Conservation (phyloP, 2,113 vertebrate genomes). For the Addax nasomaculatus region DNA sequence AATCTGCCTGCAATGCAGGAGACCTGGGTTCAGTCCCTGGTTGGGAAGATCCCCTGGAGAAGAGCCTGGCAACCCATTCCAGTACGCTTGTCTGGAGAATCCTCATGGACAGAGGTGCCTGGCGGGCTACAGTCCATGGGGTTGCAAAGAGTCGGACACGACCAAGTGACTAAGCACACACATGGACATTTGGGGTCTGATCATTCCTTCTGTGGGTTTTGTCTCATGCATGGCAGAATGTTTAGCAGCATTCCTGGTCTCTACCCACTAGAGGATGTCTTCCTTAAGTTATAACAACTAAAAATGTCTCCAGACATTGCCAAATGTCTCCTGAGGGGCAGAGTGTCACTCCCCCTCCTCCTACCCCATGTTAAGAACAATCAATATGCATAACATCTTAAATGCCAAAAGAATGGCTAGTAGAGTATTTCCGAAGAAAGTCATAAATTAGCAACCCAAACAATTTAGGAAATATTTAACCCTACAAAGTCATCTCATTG, state of each 20-base stretch:
- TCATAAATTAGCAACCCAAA: background rate
- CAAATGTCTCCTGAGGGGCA: background rate
- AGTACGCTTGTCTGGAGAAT: background rate
- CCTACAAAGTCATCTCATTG: background rate
- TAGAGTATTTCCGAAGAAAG: background rate
- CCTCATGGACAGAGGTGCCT: background rate
- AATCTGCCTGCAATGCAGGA: background rate
- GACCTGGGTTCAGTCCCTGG: background rate
- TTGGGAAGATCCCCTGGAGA: background rate
- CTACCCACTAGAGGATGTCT: background rate
- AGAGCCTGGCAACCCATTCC: background rate
- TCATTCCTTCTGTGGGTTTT: background rate
- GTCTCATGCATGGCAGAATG: background rate
- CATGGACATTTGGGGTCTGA: background rate
- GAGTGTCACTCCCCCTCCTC: background rate
- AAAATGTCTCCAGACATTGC: background rate
- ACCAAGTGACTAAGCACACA: background rate
- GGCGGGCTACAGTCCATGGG: rapidly evolving
- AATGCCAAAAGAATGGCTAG: background rate
- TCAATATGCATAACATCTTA: background rate
- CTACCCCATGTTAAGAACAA: background rate
- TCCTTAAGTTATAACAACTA: background rate
- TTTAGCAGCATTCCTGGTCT: background rate
- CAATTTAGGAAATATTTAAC: background rate
- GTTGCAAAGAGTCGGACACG: background rate